These are phyloP conservation scores for Orgyia antiqua DNA, from an alignment of 2,888 invertebrate species.

Conservation along the genomic window DNA sequence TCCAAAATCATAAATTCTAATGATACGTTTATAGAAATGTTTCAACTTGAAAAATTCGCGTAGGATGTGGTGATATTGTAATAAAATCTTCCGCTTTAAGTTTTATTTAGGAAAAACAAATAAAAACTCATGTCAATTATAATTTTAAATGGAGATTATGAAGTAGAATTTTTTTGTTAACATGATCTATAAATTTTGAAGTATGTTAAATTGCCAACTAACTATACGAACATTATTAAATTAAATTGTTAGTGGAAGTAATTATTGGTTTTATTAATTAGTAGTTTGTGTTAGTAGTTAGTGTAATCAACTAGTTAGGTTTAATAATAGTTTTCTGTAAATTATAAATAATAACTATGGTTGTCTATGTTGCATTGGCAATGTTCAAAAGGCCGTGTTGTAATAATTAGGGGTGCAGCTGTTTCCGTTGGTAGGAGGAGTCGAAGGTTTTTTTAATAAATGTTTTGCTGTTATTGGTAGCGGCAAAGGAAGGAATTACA, in stretches of 20 bases:
- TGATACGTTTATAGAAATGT: conserved; percentile 45
- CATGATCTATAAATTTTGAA: too few relatives aligned
- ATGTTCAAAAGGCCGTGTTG: conserved; percentile 59
- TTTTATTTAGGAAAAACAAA: conserved; percentile 44
- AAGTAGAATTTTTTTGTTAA: too few relatives aligned
- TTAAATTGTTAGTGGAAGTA: background rate
- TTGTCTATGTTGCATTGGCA: conserved; percentile 38
- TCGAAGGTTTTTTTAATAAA: conserved; percentile 57
- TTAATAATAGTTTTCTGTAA: conserved; percentile 38
- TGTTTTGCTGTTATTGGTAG: conserved; percentile 62
- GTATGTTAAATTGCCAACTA: too few relatives aligned
- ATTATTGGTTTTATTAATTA: conserved; percentile 6
- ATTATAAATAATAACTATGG: conserved; percentile 42
- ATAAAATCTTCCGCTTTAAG: conserved; percentile 40
- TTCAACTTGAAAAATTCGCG: conserved; percentile 32
- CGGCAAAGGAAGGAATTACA: conserved; percentile 63
- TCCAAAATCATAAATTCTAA: conserved; percentile 49
- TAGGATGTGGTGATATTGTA: conserved; percentile 47
- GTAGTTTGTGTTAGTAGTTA: conserved; percentile 11
- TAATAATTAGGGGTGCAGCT: conserved; percentile 73
- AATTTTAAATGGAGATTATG: conserved; percentile 11
- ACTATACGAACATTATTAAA: background rate
- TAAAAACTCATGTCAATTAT: conserved; percentile 26
- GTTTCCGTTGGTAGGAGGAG: conserved; percentile 71
- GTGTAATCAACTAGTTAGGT: conserved; percentile 33